Conservation (phyloP, 2,797 vertebrate genomes). For the Okamejei kenojei region DNA sequence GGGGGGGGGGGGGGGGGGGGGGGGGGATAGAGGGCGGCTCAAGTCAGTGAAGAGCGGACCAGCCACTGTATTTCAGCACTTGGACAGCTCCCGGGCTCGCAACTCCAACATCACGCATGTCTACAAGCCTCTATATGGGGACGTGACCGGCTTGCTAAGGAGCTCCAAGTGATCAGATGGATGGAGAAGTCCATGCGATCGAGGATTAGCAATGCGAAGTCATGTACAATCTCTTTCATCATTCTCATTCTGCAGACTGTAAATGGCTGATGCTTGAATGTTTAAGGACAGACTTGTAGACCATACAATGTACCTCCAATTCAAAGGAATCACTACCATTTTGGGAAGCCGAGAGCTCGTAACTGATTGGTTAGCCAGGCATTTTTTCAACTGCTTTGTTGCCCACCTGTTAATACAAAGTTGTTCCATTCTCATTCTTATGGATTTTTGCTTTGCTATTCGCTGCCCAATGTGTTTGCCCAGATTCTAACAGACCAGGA, state of each 20-base stretch:
- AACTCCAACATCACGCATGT: slow-evolving; percentile 69
- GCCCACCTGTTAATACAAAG: background rate
- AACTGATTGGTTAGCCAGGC: background rate
- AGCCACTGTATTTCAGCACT: slow-evolving; percentile 60
- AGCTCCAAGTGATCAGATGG: background rate
- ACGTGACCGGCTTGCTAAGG: slow-evolving; percentile 58
- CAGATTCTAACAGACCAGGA: background rate
- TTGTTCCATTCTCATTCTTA: background rate
- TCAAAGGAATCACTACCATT: background rate
- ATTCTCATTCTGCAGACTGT: background rate
- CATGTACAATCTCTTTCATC: background rate
- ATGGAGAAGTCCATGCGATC: background rate
- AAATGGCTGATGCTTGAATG: background rate
- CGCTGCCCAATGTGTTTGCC: background rate
- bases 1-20: too few species aligned
- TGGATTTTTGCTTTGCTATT: background rate
- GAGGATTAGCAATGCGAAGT: background rate
- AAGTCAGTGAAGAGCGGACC: background rate
- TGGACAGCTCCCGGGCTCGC: slow-evolving; percentile 65
- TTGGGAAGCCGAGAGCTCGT: background rate
- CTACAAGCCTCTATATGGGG: slow-evolving; percentile 50
- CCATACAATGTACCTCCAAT: background rate
- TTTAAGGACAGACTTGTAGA: background rate
- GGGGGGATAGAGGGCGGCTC: background rate
- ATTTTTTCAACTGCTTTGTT: background rate